Conservation (phyloP, 2,113 vertebrate species). For the Circaetus gallicus region DNA sequence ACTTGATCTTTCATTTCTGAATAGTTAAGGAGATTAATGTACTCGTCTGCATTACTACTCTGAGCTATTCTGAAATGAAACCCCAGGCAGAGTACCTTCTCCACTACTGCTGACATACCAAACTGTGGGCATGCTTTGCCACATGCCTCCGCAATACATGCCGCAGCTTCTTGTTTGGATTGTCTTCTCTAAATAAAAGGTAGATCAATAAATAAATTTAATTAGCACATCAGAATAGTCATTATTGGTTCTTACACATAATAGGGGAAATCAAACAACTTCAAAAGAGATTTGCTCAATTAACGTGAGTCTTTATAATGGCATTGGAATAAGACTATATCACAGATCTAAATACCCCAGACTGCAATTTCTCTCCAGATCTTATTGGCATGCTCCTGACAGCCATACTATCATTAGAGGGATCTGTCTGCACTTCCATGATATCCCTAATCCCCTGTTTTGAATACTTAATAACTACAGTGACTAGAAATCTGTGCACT, state of each 20-base stretch:
- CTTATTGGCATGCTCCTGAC: not conserved
- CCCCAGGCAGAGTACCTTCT: slow-evolving; percentile 11
- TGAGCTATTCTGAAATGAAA: slow-evolving; percentile 44
- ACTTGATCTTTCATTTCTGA: slow-evolving; percentile 64
- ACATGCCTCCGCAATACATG: not conserved
- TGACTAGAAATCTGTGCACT: not conserved
- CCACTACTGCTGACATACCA: not conserved
- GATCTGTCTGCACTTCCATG: slow-evolving; percentile 7
- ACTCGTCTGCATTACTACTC: slow-evolving; percentile 54
- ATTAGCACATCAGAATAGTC: slow-evolving; percentile 35
- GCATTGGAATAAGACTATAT: not conserved
- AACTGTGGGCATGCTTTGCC: not conserved
- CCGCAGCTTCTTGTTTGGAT: not conserved
- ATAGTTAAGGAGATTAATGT: slow-evolving; percentile 72
- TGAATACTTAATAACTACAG: slow-evolving; percentile 5
- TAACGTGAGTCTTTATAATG: slow-evolving; percentile 28
- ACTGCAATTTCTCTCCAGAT: not conserved
- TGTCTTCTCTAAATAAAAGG: slow-evolving; percentile 23
- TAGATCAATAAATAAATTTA: slow-evolving; percentile 59
- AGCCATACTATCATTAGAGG: not conserved
- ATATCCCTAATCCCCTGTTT: slow-evolving; percentile 14
- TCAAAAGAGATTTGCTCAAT: slow-evolving; percentile 38
- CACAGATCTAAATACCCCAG: slow-evolving; percentile 8
- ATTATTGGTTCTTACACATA: not conserved
- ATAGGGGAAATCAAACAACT: slow-evolving; percentile 8